Conservation (phyloP, 1,140 invertebrate genomes). For the Belonocnema kinseyi region DNA sequence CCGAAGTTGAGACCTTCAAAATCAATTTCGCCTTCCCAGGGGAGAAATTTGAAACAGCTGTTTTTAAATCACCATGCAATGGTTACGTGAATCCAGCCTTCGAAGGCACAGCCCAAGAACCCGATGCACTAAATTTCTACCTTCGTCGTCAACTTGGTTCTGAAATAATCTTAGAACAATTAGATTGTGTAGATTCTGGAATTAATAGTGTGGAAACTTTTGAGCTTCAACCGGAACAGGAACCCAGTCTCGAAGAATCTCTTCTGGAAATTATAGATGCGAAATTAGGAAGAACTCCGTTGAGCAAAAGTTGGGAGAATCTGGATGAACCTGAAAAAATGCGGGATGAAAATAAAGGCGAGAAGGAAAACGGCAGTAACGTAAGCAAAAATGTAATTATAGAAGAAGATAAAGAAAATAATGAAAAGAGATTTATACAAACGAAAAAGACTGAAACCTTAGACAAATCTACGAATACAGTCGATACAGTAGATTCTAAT, state of each 20-base stretch:
- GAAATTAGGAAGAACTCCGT: slow-evolving; percentile 63
- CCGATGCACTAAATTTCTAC: slow-evolving; percentile 65
- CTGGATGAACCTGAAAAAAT: slow-evolving; percentile 50
- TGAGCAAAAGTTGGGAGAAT: slow-evolving; percentile 61
- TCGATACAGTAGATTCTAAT: background rate
- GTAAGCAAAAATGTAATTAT: background rate
- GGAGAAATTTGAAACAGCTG: slow-evolving; percentile 8
- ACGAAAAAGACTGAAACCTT: slow-evolving; percentile 16
- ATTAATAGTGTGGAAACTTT: slow-evolving; percentile 74
- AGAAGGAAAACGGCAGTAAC: background rate
- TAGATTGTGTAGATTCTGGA: slow-evolving; percentile 69
- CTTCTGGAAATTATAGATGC: slow-evolving; percentile 72
- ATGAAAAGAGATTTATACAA: background rate
- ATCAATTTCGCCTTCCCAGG: slow-evolving; percentile 59
- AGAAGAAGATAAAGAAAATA: background rate
- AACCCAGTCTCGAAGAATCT: slow-evolving; percentile 70
- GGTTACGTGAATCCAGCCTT: slow-evolving; percentile 69
- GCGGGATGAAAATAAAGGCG: slow-evolving; percentile 33
- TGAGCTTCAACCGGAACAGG: slow-evolving; percentile 65
- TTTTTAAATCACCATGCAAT: slow-evolving; percentile 23
- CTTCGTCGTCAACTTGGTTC: slow-evolving; percentile 36
- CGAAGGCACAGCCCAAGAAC: slow-evolving; percentile 60
- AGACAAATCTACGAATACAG: slow-evolving; percentile 6
- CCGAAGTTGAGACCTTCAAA: slow-evolving; percentile 38
- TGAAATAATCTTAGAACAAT: slow-evolving; percentile 54